Base-by-base conservation (phyloP, 2,113 vertebrate species). In the Tympanuchus pallidicinctus region DNA sequence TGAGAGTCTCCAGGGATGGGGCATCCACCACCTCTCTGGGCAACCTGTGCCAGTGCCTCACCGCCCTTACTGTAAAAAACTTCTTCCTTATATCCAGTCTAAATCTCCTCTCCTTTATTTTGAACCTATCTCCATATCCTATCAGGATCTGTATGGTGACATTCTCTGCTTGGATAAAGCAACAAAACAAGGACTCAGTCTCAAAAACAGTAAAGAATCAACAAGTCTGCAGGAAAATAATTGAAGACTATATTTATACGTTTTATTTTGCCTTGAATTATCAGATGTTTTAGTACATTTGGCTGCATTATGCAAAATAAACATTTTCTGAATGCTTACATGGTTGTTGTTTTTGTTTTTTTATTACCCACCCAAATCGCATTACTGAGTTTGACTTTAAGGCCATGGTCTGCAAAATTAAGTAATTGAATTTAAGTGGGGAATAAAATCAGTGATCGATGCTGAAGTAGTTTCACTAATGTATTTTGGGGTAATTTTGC, bases 271-370 rank as follows among this genome's bases (percentile, higher is more conserved):
- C 13, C 38, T 28, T 64, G 14, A 75, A 67, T 73, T 85, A 82
- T 42, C 10, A 38, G 38, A 6, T 13, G 32, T n/a, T 54, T 42
- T 57, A 74, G 12, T 36, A 21, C 25, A 60, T 30, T n/a, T 9
- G 0, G 0, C 50, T n/a, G 2, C 28, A 25, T 64, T 71, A 52
- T 0, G 1, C 7, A 34, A 28, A 84, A 60, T 3, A 50, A 30
- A 48, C 5, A 12, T 57, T 72, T 87, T 54, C 45, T 61, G n/a
- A 67, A 24, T 50, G 36, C 38, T 72, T 43, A 9, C 32, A 61
- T 69, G 47, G 6, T 5, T 28, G 12, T 32, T 73, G 1, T 50
- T 80, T 64, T 61, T 60, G 13, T 61, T 61, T 65, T 88, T 63
- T 54, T n/a, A 54, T 81, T 64, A 65, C 11, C 36, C 36, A 48